These are phyloP conservation scores for Spinus olivaceus DNA, from an alignment of 2,797 vertebrate genomes.

Conservation along the genomic window DNA sequence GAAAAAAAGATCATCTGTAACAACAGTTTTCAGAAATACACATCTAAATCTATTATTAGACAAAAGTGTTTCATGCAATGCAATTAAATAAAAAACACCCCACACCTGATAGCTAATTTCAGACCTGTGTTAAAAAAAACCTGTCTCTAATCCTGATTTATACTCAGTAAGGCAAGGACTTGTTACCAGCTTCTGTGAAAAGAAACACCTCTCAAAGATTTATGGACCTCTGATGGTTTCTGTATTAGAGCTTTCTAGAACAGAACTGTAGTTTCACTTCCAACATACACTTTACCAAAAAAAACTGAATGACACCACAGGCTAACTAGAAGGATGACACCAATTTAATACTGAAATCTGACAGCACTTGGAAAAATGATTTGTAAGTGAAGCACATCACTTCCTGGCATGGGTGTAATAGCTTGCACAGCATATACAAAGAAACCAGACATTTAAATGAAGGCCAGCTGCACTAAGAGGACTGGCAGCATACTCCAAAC, in stretches of 20 bases:
- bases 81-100: not conserved
- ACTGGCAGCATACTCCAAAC: not conserved
- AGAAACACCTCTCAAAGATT: not conserved
- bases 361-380: not conserved
- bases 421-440: not conserved
- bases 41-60: not conserved
- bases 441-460: not conserved
- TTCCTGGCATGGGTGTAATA: not conserved
- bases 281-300: not conserved
- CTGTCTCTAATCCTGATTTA: not conserved
- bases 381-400: not conserved
- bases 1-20: not conserved
- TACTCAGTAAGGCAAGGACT: not conserved
- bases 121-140: not conserved
- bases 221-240: not conserved
- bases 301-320: rapidly evolving
- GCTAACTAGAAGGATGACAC: not conserved
- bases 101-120: not conserved
- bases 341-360: not conserved
- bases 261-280: not conserved
- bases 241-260: not conserved
- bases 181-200: not conserved
- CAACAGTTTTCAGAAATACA: not conserved
- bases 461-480: not conserved
- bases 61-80: not conserved